A percentile compares a stretch with the other conserved stretches of the same genome.
These are phyloP conservation scores for Peromyscus aztecus DNA, from an alignment of 2,797 vertebrate species.

Conservation along the genomic window DNA sequence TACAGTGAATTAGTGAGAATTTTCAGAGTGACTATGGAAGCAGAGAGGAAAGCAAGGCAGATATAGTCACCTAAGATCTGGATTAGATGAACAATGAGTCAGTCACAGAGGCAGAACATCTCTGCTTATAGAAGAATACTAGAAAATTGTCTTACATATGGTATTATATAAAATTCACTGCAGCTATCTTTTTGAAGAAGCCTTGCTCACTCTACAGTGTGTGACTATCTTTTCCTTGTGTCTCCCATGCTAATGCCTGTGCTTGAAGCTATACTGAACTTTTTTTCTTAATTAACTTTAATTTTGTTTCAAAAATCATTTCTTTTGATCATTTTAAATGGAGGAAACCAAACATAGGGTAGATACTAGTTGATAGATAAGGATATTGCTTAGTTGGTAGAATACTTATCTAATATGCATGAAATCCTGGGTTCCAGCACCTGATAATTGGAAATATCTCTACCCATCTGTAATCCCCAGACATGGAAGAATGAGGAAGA, in stretches of 20 bases:
- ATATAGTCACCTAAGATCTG: not conserved
- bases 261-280: not conserved
- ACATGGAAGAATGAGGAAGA: not conserved
- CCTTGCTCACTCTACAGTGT: too few species aligned
- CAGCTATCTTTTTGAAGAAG: not conserved
- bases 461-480: not conserved
- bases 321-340: not conserved
- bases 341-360: not conserved
- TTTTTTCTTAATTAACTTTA: not conserved
- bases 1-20: not conserved
- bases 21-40: not conserved
- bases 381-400: not conserved
- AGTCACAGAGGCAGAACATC: not conserved
- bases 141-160: not conserved
- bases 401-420: too few species aligned
- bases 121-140: not conserved
- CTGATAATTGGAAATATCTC: not conserved
- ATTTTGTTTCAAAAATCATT: not conserved
- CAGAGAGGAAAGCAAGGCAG: not conserved
- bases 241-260: not conserved
- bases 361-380: fast-evolving
- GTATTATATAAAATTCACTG: not conserved
- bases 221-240: not conserved
- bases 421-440: not conserved
- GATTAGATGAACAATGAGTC: not conserved